Evolutionary conservation across 2,888 invertebrate species (phyloP), one percentile per base, ranked within the genome.

Genomic region (Eupithecia subumbrata): DNA sequence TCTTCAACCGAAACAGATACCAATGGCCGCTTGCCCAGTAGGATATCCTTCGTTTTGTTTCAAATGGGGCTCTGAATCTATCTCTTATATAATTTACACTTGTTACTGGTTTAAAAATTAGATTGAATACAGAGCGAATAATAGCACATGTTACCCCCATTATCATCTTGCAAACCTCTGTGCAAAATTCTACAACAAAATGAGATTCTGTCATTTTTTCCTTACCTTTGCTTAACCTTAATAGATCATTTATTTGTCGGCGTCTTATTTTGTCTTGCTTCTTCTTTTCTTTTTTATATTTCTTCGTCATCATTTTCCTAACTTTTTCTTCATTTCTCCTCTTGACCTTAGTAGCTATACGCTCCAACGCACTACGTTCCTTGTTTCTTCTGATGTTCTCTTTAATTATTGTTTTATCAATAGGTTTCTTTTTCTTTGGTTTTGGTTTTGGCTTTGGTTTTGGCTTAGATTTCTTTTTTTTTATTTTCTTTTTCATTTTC

Each of bases 1-100:
- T 81, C 81, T 79, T 79, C 64, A 88, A 82, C 73, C 85, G 87
- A 79, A 85, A 85, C 3, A 84, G n/a, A 40, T 76, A 69, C 84
- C 85, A 87, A 4, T 73, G 78, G 25, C 80, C 79, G 12, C 78
- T 5, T 1, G 43, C 45, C 84, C 84, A 85, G 66, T 67, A 79
- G 56, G 34, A 81, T 11, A 89, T 12, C 77, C 71, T 79, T 5
- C 74, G 30, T 0, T 45, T 67, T 30, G 90, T 87, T 5, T 76
- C 78, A 9, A 76, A 40, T 18, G 86, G 89, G 74, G 88, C 78
- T 25, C 18, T 78, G 0, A 77, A 0, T 80, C 83, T 82, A 69
- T 82, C 77, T 76, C 69, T 83, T 3, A 77, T 25, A 69, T 87
- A 89, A 37, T 69, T 74, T 56, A 22, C 84, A 71, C 84, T 85